Evolutionary conservation across 2,113 vertebrate species (phyloP).

Genomic region (Ceratotherium simum): DNA sequence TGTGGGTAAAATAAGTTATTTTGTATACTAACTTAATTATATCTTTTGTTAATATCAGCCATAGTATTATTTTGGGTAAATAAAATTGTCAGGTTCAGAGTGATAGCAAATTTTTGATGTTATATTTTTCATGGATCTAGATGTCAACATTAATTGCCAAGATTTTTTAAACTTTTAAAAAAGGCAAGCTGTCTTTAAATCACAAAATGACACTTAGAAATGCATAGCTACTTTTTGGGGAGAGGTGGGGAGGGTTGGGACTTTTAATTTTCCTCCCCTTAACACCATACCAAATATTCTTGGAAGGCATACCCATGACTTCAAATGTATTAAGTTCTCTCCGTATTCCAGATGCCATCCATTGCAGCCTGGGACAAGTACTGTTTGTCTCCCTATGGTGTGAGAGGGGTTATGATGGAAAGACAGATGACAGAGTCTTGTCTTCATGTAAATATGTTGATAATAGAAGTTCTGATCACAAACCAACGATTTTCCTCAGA

Average conservation of each 20-base stretch:
- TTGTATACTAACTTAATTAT: not conserved
- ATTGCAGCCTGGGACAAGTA: not conserved
- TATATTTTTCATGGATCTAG: not conserved
- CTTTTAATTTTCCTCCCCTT: not conserved
- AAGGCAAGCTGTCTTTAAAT: not conserved
- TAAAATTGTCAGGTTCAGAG: not conserved
- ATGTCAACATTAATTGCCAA: not conserved
- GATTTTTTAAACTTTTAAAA: not conserved
- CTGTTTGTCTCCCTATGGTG: fast-evolving
- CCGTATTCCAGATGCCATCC: not conserved
- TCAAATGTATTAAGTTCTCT: not conserved
- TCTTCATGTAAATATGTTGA: not conserved
- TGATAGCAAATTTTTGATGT: not conserved
- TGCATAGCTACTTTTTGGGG: not conserved
- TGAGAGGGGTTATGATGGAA: not conserved
- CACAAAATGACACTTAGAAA: not conserved
- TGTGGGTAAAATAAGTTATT: slow-evolving; percentile 1
- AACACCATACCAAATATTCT: not conserved
- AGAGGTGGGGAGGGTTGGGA: fast-evolving
- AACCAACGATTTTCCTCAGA: not conserved
- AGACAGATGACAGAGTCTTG: not conserved
- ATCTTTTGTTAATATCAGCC: not conserved
- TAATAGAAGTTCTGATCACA: not conserved
- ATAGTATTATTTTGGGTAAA: not conserved
- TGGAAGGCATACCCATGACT: not conserved